phyloP scores from a whole-genome alignment of 2,888 invertebrate species.

The Pterostichus madidus region DNA sequence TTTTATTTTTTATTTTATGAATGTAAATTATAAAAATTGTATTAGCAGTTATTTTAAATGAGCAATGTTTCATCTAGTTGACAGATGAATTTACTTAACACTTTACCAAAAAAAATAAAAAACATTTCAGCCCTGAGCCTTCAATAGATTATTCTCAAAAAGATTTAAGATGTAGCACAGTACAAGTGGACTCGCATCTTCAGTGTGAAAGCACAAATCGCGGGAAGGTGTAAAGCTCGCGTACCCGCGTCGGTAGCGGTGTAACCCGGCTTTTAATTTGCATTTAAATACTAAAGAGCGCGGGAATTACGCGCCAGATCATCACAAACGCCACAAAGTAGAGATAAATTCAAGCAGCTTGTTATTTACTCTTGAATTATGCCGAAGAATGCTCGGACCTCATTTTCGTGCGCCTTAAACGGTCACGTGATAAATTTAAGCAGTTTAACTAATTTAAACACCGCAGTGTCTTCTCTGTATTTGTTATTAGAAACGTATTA shows the following conservation, averaged over 20 bases:
- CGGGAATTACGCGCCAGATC: slow-evolving; percentile 57
- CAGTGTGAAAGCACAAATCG: too few relatives aligned
- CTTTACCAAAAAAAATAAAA: too few relatives aligned
- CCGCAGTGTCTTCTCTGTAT: slow-evolving; percentile 47
- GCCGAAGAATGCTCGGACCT: slow-evolving; percentile 45
- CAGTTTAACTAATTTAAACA: slow-evolving; percentile 65
- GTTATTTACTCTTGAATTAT: slow-evolving; percentile 65
- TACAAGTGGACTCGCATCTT: too few relatives aligned
- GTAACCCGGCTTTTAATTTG: slow-evolving; percentile 52
- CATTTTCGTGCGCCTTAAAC: slow-evolving; percentile 62
- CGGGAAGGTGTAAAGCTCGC: neutral
- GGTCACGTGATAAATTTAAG: slow-evolving; percentile 61
- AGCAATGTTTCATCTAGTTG: too few relatives aligned
- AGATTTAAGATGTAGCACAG: too few relatives aligned
- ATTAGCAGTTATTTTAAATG: too few relatives aligned
- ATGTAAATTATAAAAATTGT: too few relatives aligned
- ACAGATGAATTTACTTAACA: too few relatives aligned
- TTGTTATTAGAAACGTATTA: slow-evolving; percentile 64
- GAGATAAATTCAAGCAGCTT: slow-evolving; percentile 63
- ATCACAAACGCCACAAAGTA: slow-evolving; percentile 61
- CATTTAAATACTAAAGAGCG: slow-evolving; percentile 62
- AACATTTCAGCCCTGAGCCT: too few relatives aligned
- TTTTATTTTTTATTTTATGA: too few relatives aligned
- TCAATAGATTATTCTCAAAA: too few relatives aligned
- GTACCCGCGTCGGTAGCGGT: neutral